Percentiles rank a stretch among this genome's conserved stretches.
Evolutionary conservation across 2,113 vertebrate genomes (phyloP).

Genomic region (Terrapene triunguis): DNA sequence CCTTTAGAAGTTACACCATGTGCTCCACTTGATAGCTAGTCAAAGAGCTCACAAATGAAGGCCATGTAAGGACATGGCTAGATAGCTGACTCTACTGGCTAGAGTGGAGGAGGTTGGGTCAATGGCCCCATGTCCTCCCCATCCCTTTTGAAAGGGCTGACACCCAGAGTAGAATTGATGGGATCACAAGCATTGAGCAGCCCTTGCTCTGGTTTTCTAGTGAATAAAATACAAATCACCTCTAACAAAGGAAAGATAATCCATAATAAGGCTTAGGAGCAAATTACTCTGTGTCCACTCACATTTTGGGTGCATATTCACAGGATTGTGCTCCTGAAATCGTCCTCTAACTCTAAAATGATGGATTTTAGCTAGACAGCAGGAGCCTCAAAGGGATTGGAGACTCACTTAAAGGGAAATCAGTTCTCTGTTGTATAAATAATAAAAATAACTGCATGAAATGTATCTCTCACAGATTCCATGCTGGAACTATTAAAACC

Average conservation of each 20-base stretch:
- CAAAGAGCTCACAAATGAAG: not conserved
- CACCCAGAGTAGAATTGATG: not conserved
- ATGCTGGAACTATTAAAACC: conserved; percentile 50
- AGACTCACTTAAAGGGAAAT: conserved; percentile 30
- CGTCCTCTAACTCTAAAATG: not conserved
- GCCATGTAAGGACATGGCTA: accelerated
- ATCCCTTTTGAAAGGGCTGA: not conserved
- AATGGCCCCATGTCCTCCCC: not conserved
- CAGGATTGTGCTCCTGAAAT: not conserved
- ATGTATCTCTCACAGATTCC: conserved; percentile 28
- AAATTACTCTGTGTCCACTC: not conserved
- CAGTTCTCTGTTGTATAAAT: not conserved
- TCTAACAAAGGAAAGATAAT: not conserved
- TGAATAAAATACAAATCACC: not conserved
- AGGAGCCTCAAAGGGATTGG: not conserved
- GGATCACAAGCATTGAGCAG: not conserved
- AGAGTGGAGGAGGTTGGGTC: not conserved
- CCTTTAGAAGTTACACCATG: not conserved
- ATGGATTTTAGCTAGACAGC: not conserved
- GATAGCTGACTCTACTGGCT: not conserved
- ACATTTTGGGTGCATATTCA: not conserved
- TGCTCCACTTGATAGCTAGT: not conserved
- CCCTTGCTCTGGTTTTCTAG: not conserved
- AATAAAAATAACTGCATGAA: conserved; percentile 56
- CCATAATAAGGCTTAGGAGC: not conserved